These are phyloP conservation scores for Drosophila takahashii DNA, from an alignment of 1,140 invertebrate species.

Conservation along the genomic window DNA sequence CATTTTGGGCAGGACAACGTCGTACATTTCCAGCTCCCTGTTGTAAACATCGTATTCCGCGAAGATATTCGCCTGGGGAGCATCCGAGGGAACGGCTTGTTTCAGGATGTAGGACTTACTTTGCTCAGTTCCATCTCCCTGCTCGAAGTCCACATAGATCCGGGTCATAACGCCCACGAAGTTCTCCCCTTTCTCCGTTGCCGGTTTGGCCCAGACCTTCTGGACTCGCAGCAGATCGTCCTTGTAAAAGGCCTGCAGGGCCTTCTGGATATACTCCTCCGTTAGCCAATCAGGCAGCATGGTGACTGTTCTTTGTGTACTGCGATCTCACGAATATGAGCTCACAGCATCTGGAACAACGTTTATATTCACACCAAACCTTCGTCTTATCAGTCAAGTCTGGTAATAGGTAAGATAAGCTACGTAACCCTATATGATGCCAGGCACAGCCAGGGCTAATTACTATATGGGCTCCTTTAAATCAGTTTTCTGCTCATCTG, in stretches of 20 bases:
- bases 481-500: not conserved
- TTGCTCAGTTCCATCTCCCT: not conserved
- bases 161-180: constrained; percentile 68
- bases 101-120: constrained; percentile 55
- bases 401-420: not conserved
- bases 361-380: constrained; percentile 29
- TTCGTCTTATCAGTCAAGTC: constrained; percentile 25
- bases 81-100: constrained; percentile 36
- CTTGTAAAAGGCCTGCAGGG: constrained; percentile 35
- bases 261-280: constrained; percentile 59
- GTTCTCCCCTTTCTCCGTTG: constrained; percentile 69
- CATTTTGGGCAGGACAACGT: constrained; percentile 63
- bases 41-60: constrained; percentile 50
- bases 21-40: constrained; percentile 73
- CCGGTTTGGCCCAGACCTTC: constrained; percentile 48
- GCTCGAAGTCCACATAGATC: constrained; percentile 53
- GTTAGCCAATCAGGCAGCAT: constrained; percentile 63
- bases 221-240: constrained; percentile 50
- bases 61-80: constrained; percentile 45
- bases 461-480: not conserved
- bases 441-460: not conserved
- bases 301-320: not conserved
- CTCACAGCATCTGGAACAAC: not conserved
- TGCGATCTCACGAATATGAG: constrained; percentile 8
- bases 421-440: not conserved